Percentiles rank a stretch among this genome's conserved stretches.
Evolutionary conservation across 2,797 vertebrate species (phyloP).

Genomic region (Hippopotamyrus pictus): DNA sequence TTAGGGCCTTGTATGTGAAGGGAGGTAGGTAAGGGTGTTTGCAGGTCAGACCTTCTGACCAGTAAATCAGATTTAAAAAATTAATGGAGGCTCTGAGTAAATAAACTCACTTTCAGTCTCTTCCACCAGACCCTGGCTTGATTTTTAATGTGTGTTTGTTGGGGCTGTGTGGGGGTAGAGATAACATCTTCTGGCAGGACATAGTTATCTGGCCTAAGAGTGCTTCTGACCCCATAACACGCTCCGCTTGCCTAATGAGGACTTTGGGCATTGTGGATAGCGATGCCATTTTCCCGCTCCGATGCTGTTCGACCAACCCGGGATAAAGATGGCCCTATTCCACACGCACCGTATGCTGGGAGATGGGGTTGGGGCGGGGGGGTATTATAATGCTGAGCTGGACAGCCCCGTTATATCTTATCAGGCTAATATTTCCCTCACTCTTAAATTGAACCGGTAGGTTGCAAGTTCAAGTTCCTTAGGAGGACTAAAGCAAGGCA

Average conservation of each 20-base stretch:
- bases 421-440: background rate
- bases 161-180: slow-evolving; percentile 11
- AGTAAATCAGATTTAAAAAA: background rate
- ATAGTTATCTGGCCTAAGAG: slow-evolving; percentile 16
- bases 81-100: background rate
- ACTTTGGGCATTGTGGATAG: background rate
- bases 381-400: background rate
- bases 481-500: background rate
- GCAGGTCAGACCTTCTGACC: background rate
- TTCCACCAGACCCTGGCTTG: background rate
- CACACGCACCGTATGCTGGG: background rate
- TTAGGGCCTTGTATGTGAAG: background rate
- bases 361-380: background rate
- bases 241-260: slow-evolving; percentile 32
- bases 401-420: background rate
- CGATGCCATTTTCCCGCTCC: background rate
- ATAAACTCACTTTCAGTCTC: background rate
- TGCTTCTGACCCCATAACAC: slow-evolving; percentile 5
- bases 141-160: background rate
- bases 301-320: background rate
- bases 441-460: background rate
- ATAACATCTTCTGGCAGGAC: slow-evolving; percentile 36
- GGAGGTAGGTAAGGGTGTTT: background rate
- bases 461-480: background rate
- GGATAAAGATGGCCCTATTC: background rate